These are phyloP conservation scores for Myotis daubentonii DNA, from an alignment of 2,797 vertebrate species.

Conservation along the genomic window DNA sequence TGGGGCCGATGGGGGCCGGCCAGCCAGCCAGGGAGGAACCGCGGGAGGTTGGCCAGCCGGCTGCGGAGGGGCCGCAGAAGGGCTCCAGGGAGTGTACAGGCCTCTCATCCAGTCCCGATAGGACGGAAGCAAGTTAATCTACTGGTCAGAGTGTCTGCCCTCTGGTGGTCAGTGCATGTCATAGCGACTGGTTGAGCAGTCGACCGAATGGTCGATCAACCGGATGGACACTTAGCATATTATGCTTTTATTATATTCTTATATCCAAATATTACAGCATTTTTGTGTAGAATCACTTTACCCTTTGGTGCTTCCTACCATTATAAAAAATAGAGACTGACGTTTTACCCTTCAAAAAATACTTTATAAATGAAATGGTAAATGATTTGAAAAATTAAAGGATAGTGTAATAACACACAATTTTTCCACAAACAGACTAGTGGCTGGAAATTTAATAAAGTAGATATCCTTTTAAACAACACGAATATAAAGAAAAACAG, in stretches of 20 bases:
- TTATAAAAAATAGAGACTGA: constrained; percentile 28
- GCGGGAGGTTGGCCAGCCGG: no score
- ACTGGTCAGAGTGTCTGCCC: no score
- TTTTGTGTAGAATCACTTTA: constrained; percentile 2
- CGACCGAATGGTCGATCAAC: no score
- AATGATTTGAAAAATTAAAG: constrained; percentile 42
- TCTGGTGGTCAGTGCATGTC: no score
- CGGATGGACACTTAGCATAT: no score
- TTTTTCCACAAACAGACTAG: background rate
- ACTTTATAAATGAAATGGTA: constrained; percentile 34
- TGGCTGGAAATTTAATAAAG: background rate
- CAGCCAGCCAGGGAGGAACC: no score
- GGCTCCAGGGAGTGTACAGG: no score
- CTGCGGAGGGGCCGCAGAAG: no score
- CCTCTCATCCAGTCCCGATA: no score
- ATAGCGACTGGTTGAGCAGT: no score
- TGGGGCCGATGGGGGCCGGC: no score
- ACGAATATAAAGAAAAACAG: background rate
- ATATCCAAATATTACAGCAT: background rate
- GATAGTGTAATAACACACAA: background rate
- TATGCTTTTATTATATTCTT: background rate
- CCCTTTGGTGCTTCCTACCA: background rate
- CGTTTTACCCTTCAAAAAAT: background rate
- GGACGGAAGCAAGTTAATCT: no score
- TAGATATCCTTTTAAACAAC: constrained; percentile 26